phyloP scores from a whole-genome alignment of 2,888 invertebrate species.

The Metellina segmentata region DNA sequence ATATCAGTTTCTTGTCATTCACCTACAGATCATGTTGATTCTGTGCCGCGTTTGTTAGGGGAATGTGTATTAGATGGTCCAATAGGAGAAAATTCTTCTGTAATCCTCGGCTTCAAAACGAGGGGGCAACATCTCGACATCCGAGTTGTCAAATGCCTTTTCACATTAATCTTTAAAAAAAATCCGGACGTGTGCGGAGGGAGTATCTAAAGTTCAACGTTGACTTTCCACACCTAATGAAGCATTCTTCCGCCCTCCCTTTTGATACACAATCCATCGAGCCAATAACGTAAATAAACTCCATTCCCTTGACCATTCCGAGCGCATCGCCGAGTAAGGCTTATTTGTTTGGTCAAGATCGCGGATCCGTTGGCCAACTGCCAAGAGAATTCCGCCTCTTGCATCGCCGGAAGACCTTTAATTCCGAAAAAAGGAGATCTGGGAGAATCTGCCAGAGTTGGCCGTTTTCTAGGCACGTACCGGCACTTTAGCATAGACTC shows the following conservation, averaged over 20 bases:
- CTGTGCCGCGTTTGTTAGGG: no score
- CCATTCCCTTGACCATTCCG: constrained; percentile 52
- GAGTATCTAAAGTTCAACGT: no score
- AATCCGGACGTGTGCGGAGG: no score
- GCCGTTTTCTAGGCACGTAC: constrained; percentile 70
- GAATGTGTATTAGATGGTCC: no score
- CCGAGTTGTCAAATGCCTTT: no score
- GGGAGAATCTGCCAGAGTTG: constrained; percentile 42
- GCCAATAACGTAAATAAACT: constrained; percentile 44
- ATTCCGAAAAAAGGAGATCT: constrained; percentile 47
- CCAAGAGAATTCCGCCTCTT: constrained; percentile 32
- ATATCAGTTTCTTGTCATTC: no score
- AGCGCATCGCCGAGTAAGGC: constrained; percentile 13
- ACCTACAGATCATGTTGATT: no score
- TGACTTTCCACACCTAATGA: background rate
- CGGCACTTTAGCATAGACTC: constrained; percentile 48
- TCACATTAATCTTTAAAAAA: no score
- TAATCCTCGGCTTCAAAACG: no score
- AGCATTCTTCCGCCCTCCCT: background rate
- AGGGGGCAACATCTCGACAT: no score
- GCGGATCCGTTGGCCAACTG: constrained; percentile 30
- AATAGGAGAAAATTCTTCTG: no score
- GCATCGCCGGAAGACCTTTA: constrained; percentile 45
- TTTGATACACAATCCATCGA: background rate
- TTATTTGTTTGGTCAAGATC: constrained; percentile 67